phyloP scores from a whole-genome alignment of 35 echinoderm and acorn worm genomes.

The Holothuria glaberrima region DNA sequence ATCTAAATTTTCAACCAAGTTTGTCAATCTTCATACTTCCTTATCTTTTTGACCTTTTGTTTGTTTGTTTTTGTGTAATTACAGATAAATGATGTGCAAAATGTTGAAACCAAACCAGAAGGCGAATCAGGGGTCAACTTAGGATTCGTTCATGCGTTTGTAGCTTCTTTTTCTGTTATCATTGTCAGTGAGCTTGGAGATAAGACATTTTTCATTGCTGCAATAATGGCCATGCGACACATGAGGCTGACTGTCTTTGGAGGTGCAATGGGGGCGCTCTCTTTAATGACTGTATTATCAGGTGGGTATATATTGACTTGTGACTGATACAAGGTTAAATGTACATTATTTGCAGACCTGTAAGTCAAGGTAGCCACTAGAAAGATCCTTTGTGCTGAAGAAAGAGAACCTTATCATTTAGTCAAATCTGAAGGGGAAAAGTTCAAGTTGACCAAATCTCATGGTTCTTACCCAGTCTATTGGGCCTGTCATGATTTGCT shows the following conservation, averaged over 20 bases:
- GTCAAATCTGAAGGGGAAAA: no score
- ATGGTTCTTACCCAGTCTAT: no score
- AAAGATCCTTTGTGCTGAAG: no score
- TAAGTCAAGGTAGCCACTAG: no score
- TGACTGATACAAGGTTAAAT: no score
- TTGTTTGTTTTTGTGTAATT: background rate
- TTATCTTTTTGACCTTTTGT: background rate
- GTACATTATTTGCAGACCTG: no score
- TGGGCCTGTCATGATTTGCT: no score
- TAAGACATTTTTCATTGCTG: conserved; percentile 97
- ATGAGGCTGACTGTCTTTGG: conserved; percentile 83
- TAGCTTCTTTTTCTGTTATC: conserved; percentile 92
- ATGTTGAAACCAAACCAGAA: background rate
- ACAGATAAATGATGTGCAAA: background rate
- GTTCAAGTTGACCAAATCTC: no score
- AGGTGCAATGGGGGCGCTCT: conserved; percentile 79
- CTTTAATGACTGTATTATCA: conserved; percentile 94
- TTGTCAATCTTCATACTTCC: background rate
- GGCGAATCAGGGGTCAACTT: conserved; percentile 50
- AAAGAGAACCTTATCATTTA: no score
- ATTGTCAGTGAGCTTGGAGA: conserved; percentile 97
- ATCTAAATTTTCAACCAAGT: no score
- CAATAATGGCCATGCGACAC: conserved; percentile 99
- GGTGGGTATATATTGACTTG: conserved; percentile 61
- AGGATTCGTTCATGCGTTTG: conserved; percentile 92